Evolutionary conservation across 2,797 vertebrate species (phyloP), one percentile per base, ranked within the genome.

Genomic region (Coreius guichenoti): DNA sequence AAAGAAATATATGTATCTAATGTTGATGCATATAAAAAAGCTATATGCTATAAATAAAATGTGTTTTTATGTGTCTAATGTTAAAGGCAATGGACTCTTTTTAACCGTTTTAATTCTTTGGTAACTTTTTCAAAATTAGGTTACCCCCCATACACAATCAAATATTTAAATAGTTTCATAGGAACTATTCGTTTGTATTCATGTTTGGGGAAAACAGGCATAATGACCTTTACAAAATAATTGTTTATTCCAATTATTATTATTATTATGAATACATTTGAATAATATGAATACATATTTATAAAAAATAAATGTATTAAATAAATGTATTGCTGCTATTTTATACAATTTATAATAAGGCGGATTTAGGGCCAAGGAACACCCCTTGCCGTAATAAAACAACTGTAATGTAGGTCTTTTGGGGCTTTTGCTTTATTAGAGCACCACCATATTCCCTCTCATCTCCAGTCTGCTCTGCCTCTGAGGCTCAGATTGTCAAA

Each of bases 381-480:
- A 56, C 67, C 49, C 14, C 26, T 33, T 61, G 47, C 39, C 0
- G 9, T 70, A n/a, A 9, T 74, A 76, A 84, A 81, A 86, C 86
- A 80, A 81, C 83, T 91, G 82, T 87, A 77, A 81, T 31, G 16
- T 54, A 61, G 91, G 73, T 63, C 84, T 65, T 63, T 94, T 91
- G 92, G 93, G 94, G 91, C 90, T 95, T 96, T 97, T 93, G 96
- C 96, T 95, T 96, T 96, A 94, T 96, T 94, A 95, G 93, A 92
- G 68, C 87, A 87, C 75, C 93, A 94, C 91, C 94, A 93, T 94
- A 94, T 94, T 94, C 93, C 94, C 96, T 88, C 84, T 90, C 84
- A 91, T 89, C 90, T 89, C 91, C 90, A 94, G 93, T 84, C 89
- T 84, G 88, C 88, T 91, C 89, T 93, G 91, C 91, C 79, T 93